Conservation (phyloP, 92 coral and sea anemone species). For the Bergia sp. region DNA sequence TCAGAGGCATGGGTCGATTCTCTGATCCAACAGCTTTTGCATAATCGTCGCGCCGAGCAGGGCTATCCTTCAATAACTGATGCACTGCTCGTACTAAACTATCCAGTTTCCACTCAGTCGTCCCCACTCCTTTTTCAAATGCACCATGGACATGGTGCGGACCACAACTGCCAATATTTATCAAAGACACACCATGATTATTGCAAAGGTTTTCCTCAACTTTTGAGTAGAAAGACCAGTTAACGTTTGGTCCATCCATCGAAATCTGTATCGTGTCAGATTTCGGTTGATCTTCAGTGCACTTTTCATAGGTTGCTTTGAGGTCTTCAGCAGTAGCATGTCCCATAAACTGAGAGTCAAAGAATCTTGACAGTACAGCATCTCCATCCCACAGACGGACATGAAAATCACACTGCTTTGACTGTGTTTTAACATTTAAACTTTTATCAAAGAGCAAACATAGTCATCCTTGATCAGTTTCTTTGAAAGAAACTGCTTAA, state of each 20-base stretch:
- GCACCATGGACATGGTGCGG: constrained; percentile 4
- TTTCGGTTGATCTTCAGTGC: constrained; percentile 36
- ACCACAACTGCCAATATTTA: constrained; percentile 37
- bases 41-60: constrained; percentile 42
- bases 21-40: constrained; percentile 33
- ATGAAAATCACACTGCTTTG: constrained; percentile 36
- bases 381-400: constrained; percentile 50
- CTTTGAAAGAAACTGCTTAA: constrained; percentile 10
- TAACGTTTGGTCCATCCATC: constrained; percentile 21
- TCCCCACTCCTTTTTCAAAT: constrained; percentile 40
- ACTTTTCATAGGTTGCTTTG: constrained; percentile 25
- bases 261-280: constrained; percentile 21
- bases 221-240: constrained; percentile 26
- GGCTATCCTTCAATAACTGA: constrained; percentile 40
- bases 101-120: constrained; percentile 33
- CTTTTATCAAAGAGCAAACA: constrained; percentile 49
- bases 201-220: constrained; percentile 16
- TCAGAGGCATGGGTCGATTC: constrained; percentile 46
- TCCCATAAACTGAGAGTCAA: constrained; percentile 51
- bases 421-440: constrained; percentile 40
- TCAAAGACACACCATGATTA: background rate
- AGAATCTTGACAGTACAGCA: constrained; percentile 16
- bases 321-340: constrained; percentile 48
- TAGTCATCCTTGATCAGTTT: constrained; percentile 35
- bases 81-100: constrained; percentile 39